Evolutionary conservation across 2,797 vertebrate genomes (phyloP).

Genomic region (Euthynnus affinis): DNA sequence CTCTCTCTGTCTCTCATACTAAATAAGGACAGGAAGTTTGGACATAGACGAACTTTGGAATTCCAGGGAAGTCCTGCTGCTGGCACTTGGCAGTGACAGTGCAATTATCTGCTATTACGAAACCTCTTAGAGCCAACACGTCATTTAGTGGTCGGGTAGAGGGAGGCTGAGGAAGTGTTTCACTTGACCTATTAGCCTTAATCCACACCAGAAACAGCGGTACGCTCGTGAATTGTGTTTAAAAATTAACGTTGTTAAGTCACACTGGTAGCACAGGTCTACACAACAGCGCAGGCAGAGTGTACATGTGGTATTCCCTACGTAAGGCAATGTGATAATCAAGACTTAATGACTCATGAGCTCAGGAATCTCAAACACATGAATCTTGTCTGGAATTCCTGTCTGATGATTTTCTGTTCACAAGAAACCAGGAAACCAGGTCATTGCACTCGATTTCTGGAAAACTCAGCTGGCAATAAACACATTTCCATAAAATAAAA

Average conservation of each 20-base stretch:
- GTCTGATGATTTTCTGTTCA: conserved; percentile 21
- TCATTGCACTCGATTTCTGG: conserved; percentile 6
- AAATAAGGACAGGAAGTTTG: conserved; percentile 72
- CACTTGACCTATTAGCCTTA: conserved; percentile 3
- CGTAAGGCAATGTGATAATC: conserved; percentile 34
- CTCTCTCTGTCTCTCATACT: conserved; percentile 55
- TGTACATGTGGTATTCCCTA: conserved; percentile 20
- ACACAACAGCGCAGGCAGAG: conserved; percentile 19
- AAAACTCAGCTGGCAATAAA: not conserved
- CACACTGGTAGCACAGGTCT: not conserved
- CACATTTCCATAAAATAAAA: not conserved
- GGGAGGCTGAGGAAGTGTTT: conserved; percentile 26
- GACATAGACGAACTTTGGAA: conserved; percentile 62
- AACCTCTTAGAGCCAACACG: conserved; percentile 19
- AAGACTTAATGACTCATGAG: conserved; percentile 44
- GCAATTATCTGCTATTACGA: conserved; percentile 52
- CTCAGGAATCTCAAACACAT: conserved; percentile 46
- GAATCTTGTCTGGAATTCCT: conserved; percentile 2
- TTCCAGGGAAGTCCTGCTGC: conserved; percentile 46
- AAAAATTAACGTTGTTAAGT: conserved; percentile 1
- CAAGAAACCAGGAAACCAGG: conserved; percentile 12
- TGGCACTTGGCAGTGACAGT: conserved; percentile 41
- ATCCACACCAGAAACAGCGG: conserved; percentile 8
- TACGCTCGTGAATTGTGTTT: not conserved
- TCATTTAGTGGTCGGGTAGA: conserved; percentile 32